Evolutionary conservation across 2,888 invertebrate species (phyloP), one percentile per base, ranked within the genome.

Genomic region (Luperina nickerlii): DNA sequence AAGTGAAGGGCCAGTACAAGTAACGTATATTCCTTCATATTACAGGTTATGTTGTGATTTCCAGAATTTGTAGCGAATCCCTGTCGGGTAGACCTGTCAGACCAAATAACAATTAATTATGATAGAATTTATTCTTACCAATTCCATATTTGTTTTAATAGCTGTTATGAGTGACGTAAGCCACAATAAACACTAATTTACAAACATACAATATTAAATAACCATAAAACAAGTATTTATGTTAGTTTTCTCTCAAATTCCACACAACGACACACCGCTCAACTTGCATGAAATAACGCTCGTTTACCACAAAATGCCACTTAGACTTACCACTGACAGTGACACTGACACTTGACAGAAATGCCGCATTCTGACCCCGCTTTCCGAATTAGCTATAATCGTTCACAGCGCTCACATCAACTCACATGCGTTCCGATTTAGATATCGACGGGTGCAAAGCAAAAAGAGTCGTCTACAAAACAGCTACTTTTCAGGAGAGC

Each of bases 81-180:
- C 38, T 72, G 60, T 74, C 54, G 70, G 20, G 67, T 60, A 51
- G n/a, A 71, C 32, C 32, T 67, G 73, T 70, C 71, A 87, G 24
- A 51, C 63, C 32, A 24, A 48, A 27, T 42, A 63, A 11, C 48
- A 54, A 45, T 9, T 38, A 54, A 45, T 9, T 38, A 32, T 0
- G 15, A 57, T 24, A 63, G 72, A 60, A 66, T 69, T 20, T 51
- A 32, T 72, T 20, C 91, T 89, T 78, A 91, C 90, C 90, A 90
- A 90, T 88, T 91, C 90, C 90, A 91, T 90, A 88, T 80, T 86
- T 84, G 87, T 87, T 81, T 77, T 82, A 79, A 68, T 51, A 74
- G 72, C 54, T 67, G 69, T 74, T 83, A 71, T 69, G 73, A 66
- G 71, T 81, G 74, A 57, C 74, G 67, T 66, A 76, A 70, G 62